phyloP scores from a whole-genome alignment of 2,113 vertebrate species.

The Psittacula cyanocephala region DNA sequence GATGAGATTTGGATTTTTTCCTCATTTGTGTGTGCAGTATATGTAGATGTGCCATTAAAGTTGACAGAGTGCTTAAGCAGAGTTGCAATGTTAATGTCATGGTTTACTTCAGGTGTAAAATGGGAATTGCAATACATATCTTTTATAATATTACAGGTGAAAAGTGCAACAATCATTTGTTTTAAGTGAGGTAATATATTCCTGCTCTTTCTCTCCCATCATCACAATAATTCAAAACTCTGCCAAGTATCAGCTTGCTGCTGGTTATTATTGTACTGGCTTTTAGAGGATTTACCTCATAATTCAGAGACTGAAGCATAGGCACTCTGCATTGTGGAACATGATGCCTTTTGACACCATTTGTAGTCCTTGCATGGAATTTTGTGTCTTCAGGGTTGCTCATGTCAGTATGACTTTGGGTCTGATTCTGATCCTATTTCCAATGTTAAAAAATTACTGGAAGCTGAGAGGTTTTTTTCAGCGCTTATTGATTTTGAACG shows the following conservation, averaged over 20 bases:
- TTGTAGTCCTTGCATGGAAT: background rate
- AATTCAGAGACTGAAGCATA: background rate
- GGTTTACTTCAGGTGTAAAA: background rate
- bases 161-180: background rate
- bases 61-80: background rate
- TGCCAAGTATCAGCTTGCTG: background rate
- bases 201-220: background rate
- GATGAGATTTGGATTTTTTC: background rate
- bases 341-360: background rate
- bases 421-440: background rate
- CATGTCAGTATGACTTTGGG: background rate
- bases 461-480: background rate
- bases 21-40: background rate
- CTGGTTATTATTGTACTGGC: background rate
- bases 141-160: background rate
- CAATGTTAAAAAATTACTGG: background rate
- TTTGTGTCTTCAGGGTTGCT: background rate
- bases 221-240: background rate
- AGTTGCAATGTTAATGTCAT: background rate
- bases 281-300: background rate
- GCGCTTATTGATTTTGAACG: background rate
- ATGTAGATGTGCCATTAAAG: background rate
- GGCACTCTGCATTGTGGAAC: background rate
- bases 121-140: background rate
- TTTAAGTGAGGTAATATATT: background rate